These are phyloP conservation scores for Rotaria macrura DNA, from an alignment of 2,888 invertebrate genomes.

Conservation along the genomic window DNA sequence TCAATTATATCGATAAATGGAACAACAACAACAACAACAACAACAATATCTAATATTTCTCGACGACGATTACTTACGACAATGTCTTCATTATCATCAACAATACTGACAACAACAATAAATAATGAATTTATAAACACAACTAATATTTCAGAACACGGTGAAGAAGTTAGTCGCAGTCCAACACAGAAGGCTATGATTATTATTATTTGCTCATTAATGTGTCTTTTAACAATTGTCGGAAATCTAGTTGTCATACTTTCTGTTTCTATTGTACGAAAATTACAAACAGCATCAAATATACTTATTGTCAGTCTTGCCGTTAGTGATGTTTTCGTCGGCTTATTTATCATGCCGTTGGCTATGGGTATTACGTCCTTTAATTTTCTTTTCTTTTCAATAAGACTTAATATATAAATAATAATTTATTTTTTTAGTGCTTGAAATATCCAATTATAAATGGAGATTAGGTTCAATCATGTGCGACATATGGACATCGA, in stretches of 20 bases:
- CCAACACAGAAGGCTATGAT: not conserved
- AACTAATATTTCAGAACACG: not conserved
- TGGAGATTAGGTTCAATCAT: conserved; percentile 46
- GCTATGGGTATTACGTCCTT: conserved; percentile 45
- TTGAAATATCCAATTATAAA: not conserved
- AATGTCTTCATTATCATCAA: not conserved
- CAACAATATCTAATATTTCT: not conserved
- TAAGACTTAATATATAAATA: too few relatives aligned
- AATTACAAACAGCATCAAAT: conserved; percentile 45
- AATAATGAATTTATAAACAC: not conserved
- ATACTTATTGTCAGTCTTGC: conserved; percentile 52
- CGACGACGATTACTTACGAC: not conserved
- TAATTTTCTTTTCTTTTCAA: too few relatives aligned
- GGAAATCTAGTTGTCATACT: conserved; percentile 54
- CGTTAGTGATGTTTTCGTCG: conserved; percentile 54
- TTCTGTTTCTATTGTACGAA: conserved; percentile 53
- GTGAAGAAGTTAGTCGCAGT: not conserved
- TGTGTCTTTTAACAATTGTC: conserved; percentile 52
- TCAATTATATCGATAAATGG: not conserved
- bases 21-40: not conserved
- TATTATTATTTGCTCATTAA: conserved; percentile 35
- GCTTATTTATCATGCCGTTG: conserved; percentile 54
- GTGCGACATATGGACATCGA: conserved; percentile 54
- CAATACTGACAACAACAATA: not conserved
- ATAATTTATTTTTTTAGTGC: not conserved